These are phyloP conservation scores for Micrasema longulum DNA, from an alignment of 1,140 invertebrate species.

Conservation along the genomic window DNA sequence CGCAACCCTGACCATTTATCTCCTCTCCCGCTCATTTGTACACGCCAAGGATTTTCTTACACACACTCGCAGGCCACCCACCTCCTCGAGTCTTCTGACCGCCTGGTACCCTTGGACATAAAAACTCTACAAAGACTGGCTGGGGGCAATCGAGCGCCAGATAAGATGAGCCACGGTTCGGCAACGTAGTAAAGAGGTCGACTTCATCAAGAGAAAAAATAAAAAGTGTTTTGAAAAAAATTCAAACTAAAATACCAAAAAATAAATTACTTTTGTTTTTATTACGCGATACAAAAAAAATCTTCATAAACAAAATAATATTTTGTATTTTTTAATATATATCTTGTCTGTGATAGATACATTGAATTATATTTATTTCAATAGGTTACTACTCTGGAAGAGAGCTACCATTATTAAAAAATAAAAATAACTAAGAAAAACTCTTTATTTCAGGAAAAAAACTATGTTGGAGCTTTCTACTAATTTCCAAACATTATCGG, in stretches of 20 bases:
- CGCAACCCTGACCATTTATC: slow-evolving; percentile 55
- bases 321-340: no score
- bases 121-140: slow-evolving; percentile 29
- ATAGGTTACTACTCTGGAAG: no score
- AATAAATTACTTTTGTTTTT: no score
- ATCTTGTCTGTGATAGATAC: no score
- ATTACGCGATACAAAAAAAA: no score
- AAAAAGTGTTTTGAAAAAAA: no score
- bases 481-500: not conserved
- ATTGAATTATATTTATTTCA: no score
- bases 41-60: slow-evolving; percentile 50
- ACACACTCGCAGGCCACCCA: slow-evolving; percentile 34
- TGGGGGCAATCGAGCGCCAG: not conserved
- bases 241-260: no score
- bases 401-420: no score
- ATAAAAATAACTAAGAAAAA: no score
- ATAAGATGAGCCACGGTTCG: not conserved
- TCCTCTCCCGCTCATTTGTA: slow-evolving; percentile 54
- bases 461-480: slow-evolving; percentile 5
- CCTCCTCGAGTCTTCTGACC: slow-evolving; percentile 17
- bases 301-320: no score
- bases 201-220: no score
- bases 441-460: not conserved
- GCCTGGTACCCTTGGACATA: slow-evolving; percentile 26
- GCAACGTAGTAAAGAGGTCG: slow-evolving; percentile 1